phyloP scores from a whole-genome alignment of 2,113 vertebrate species.

The Petaurus breviceps region DNA sequence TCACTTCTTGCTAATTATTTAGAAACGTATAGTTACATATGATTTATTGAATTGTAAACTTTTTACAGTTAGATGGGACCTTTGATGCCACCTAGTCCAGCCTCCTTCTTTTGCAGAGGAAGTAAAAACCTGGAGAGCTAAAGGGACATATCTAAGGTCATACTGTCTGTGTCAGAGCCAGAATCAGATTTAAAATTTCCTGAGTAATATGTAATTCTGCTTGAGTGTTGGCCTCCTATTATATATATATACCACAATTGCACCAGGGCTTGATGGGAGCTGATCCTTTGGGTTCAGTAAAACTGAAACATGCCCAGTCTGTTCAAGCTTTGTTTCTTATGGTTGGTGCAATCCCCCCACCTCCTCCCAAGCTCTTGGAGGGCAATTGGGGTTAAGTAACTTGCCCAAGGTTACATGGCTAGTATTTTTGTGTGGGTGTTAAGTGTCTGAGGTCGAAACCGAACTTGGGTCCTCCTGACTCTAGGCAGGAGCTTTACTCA shows the following conservation, averaged over 20 bases:
- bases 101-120: constrained; percentile 45
- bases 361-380: not conserved
- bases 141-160: not conserved
- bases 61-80: constrained; percentile 56
- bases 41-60: constrained; percentile 39
- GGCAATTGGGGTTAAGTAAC: no score
- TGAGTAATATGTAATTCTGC: not conserved
- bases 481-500: no score
- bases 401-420: no score
- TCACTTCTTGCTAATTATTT: constrained; percentile 67
- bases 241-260: not conserved
- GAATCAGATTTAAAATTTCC: not conserved
- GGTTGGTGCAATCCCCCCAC: constrained; percentile 61
- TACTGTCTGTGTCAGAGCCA: not conserved
- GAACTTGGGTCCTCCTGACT: no score
- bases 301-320: constrained; percentile 20
- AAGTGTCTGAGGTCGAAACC: no score
- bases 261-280: not conserved
- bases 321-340: constrained; percentile 74
- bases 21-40: constrained; percentile 59
- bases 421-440: no score
- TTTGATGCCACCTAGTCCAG: constrained; percentile 45
- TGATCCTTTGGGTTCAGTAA: not conserved
- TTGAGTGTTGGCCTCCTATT: not conserved
- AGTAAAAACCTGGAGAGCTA: not conserved